Percentiles rank a stretch among this genome's conserved stretches.
Conservation (phyloP, 30 jellyfish, hydroid and myxozoan species). For the Hydra vulgaris region DNA sequence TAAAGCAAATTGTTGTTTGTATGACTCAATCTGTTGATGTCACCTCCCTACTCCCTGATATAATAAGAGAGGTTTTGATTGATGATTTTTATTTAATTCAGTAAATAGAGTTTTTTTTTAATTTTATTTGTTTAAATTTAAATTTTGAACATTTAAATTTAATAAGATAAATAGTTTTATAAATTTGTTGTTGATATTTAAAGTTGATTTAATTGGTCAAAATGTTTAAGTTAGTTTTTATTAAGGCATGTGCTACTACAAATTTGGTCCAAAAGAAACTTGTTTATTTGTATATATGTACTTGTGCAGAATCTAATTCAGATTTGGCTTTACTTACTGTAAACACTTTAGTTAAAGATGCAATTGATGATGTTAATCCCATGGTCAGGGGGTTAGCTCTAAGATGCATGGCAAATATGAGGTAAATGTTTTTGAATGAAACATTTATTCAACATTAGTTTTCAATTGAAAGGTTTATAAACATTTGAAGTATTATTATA, state of each 20-base stretch:
- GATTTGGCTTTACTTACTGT: conserved; percentile 70
- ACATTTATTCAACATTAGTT: not conserved
- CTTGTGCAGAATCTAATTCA: conserved; percentile 64
- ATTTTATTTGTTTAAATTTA: too few relatives aligned
- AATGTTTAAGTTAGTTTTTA: too few relatives aligned
- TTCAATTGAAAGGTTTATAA: not conserved
- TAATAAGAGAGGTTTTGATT: conserved; percentile 31
- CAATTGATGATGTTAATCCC: conserved; percentile 50
- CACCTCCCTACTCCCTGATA: conserved; percentile 57
- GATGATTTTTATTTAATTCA: not conserved
- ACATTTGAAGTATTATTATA: not conserved
- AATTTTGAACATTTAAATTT: too few relatives aligned
- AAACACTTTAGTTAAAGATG: conserved; percentile 54
- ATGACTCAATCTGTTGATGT: conserved; percentile 92
- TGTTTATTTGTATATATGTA: conserved; percentile 63
- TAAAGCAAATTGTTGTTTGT: conserved; percentile 56
- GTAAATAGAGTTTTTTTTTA: too few relatives aligned
- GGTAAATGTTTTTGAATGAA: conserved; percentile 19
- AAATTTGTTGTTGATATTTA: too few relatives aligned
- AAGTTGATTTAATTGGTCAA: too few relatives aligned
- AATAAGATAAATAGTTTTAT: too few relatives aligned
- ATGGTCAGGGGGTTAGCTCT: conserved; percentile 89
- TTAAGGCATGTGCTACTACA: conserved; percentile 76
- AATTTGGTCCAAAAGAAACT: conserved; percentile 79
- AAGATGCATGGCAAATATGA: conserved; percentile 63